Conservation (phyloP, 1,140 invertebrate genomes). For the Drosophila rhopaloa region DNA sequence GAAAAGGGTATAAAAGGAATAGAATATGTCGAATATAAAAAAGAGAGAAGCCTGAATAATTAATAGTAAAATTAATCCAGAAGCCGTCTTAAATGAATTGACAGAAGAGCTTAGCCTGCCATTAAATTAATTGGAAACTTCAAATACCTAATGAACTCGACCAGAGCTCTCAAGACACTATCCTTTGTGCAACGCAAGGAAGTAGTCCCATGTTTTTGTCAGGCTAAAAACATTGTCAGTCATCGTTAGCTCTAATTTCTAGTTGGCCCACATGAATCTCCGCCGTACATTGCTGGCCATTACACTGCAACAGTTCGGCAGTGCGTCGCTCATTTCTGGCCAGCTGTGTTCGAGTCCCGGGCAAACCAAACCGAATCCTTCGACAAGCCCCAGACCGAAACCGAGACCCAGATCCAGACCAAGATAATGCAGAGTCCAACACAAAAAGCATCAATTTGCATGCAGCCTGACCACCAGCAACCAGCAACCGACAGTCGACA, state of each 20-base stretch:
- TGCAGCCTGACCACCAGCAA: slow-evolving; percentile 37
- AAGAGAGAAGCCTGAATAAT: too few relatives aligned
- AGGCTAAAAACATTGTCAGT: slow-evolving; percentile 13
- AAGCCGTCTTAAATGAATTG: neutral
- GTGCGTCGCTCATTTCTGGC: too few relatives aligned
- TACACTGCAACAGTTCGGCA: slow-evolving; percentile 4
- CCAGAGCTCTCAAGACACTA: neutral
- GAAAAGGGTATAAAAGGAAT: too few relatives aligned
- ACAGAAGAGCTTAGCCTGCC: neutral
- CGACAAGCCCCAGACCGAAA: slow-evolving; percentile 25
- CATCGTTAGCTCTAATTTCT: slow-evolving; percentile 15
- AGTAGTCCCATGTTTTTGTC: neutral
- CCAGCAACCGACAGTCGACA: slow-evolving; percentile 17
- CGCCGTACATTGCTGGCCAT: slow-evolving; percentile 9
- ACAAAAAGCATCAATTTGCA: slow-evolving; percentile 63
- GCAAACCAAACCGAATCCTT: slow-evolving; percentile 16
- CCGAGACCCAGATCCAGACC: slow-evolving; percentile 33
- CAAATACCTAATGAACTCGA: neutral
- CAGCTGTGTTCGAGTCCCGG: neutral
- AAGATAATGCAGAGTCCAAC: slow-evolving; percentile 53
- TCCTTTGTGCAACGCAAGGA: neutral
- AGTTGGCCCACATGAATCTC: slow-evolving; percentile 5
- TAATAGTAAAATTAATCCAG: too few relatives aligned
- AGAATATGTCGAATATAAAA: too few relatives aligned
- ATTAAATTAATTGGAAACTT: neutral